These are phyloP conservation scores for Cyprinodon tularosa DNA, from an alignment of 2,113 vertebrate species.

Conservation along the genomic window DNA sequence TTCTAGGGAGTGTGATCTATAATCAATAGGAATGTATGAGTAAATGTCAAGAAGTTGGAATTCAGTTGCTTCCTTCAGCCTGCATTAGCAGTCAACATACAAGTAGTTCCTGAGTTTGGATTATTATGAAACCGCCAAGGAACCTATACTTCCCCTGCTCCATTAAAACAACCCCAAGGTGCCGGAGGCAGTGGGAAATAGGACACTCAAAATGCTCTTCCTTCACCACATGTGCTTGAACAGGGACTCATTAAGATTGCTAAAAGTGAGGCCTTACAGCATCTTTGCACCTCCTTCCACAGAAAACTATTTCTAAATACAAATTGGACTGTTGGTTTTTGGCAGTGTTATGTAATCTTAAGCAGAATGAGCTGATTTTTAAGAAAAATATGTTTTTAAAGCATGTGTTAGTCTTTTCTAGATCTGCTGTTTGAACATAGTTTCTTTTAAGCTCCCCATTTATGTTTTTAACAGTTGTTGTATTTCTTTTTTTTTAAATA, in stretches of 20 bases:
- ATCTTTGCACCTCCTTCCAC: conserved; percentile 29
- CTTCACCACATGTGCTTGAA: conserved; percentile 40
- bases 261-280: conserved; percentile 11
- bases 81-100: conserved; percentile 59
- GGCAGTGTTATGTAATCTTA: conserved; percentile 1
- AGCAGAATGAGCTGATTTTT: neutral
- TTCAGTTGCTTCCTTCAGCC: conserved; percentile 20
- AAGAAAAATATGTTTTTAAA: conserved; percentile 10
- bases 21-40: conserved; percentile 17
- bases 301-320: conserved; percentile 41
- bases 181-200: conserved; percentile 34
- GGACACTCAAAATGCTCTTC: conserved; percentile 28
- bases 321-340: conserved; percentile 13
- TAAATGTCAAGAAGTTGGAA: conserved; percentile 28
- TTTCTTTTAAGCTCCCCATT: conserved; percentile 31
- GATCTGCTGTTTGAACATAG: conserved; percentile 22
- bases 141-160: conserved; percentile 52
- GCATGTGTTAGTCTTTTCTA: conserved; percentile 22
- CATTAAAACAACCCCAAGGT: conserved; percentile 60
- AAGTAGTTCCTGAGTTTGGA: conserved; percentile 43
- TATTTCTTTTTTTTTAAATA: conserved; percentile 22
- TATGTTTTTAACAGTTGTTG: conserved; percentile 21
- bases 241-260: conserved; percentile 26
- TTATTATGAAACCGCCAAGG: conserved; percentile 61
- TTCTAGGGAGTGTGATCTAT: neutral